These are phyloP conservation scores for Psittacula echo DNA, from an alignment of 2,797 vertebrate genomes.

Conservation along the genomic window DNA sequence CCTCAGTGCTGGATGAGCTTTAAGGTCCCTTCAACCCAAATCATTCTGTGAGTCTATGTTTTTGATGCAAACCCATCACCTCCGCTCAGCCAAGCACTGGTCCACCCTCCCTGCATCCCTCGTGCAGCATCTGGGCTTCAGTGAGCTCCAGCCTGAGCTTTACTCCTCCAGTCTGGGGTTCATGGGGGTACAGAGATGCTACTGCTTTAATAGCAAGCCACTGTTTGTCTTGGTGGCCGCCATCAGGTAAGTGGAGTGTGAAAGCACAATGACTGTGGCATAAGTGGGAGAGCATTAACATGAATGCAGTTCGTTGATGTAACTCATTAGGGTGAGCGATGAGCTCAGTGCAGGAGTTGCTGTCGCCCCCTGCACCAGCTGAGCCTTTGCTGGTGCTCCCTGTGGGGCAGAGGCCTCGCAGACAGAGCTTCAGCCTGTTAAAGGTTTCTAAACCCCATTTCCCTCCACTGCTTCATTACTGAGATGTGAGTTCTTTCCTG, in stretches of 20 bases:
- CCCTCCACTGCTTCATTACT: background rate
- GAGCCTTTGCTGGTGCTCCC: background rate
- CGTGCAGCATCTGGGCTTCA: rapidly evolving
- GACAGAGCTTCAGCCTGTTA: background rate
- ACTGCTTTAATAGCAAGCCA: conserved; percentile 7
- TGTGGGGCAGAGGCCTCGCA: background rate
- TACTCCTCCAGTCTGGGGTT: background rate
- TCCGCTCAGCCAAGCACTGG: background rate
- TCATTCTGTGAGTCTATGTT: background rate
- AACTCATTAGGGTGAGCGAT: conserved; percentile 48
- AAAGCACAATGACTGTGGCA: conserved; percentile 9
- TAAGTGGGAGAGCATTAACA: conserved; percentile 49
- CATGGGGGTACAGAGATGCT: background rate
- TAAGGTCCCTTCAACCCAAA: background rate
- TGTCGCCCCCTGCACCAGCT: background rate
- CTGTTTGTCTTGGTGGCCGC: conserved; percentile 39
- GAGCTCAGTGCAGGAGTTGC: background rate
- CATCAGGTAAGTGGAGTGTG: conserved; percentile 59
- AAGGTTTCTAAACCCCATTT: background rate
- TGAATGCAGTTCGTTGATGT: conserved; percentile 46
- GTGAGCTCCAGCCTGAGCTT: background rate
- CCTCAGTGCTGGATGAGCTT: background rate
- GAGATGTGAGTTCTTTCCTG: background rate
- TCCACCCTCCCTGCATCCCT: background rate
- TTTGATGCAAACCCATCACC: background rate